Base-by-base conservation (phyloP, 2,797 vertebrate species). In the Avahi laniger region DNA sequence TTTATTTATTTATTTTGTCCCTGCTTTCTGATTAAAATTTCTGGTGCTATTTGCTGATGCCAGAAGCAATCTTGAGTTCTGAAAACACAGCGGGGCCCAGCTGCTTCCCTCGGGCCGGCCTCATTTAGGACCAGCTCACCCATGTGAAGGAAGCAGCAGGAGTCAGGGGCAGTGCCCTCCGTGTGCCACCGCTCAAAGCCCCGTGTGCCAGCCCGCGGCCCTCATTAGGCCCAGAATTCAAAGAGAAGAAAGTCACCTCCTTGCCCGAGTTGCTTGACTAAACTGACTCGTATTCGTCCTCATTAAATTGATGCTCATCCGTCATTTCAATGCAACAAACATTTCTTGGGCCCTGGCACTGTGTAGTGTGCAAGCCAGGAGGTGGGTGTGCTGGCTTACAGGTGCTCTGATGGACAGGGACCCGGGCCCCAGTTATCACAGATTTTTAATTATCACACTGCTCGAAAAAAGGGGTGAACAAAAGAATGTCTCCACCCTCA, bases 21-120 rank as follows among this genome's bases (percentile, higher is more conserved):
- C 81, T 76, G 93, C 72, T 92, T 93, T 97, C 93, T 97, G 92
- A 97, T 97, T 95, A 95, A 88, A 97, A 84, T 97, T 97, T 96
- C 97, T 97, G 73, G 89, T 57, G 90, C 81, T 92, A 98, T 97
- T 93, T 98, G 97, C 96, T 98, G 97, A 96, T 91, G 93, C 0
- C 0, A 97, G 95, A 88, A 92, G 96, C 3, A 48, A 93, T 93
- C 89, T 79, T 84, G 92, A 86, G 93, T 87, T 93, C 70, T 96
- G 89, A 97, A 97, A 94, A 92, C 97, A 86, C 48, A 75, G 78
- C 69, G 22, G 97, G 91, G 93, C 91, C 93, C 98, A 98, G 98
- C 97, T 98, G 24, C 82, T 98, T 83, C 83, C 89, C 84, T 97
- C 70, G 96, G 93, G 93, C 83, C 33, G 38, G 43, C 85, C 46